Evolutionary conservation across 2,797 vertebrate species (phyloP).

Genomic region (Parotocinclus haroldoi): DNA sequence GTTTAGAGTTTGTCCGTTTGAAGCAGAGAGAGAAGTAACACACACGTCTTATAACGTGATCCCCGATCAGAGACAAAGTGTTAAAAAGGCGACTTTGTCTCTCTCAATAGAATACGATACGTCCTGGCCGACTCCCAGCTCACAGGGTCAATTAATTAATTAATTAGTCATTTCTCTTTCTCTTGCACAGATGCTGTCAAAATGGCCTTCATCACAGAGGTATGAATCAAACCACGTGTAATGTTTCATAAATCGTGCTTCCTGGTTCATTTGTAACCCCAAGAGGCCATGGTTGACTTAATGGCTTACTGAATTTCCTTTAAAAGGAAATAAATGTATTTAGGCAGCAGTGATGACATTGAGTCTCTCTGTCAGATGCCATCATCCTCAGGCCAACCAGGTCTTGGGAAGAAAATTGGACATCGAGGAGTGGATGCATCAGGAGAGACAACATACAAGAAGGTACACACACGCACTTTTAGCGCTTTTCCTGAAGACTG

Average conservation of each 20-base stretch:
- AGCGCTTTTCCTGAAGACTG: too few relatives aligned
- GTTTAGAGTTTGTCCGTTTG: constrained; percentile 3
- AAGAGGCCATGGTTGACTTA: too few relatives aligned
- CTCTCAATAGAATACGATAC: constrained; percentile 1
- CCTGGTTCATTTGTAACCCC: too few relatives aligned
- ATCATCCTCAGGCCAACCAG: constrained; percentile 75
- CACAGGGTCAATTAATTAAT: background rate
- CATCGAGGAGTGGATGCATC: constrained; percentile 95
- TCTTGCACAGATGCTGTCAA: constrained; percentile 63
- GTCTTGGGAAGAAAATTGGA: constrained; percentile 89
- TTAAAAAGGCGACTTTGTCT: background rate
- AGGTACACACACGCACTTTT: constrained; percentile 67
- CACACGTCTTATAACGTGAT: constrained; percentile 1
- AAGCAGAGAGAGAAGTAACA: constrained; percentile 6
- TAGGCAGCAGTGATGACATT: too few relatives aligned
- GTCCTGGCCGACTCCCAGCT: too few relatives aligned
- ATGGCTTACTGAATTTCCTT: too few relatives aligned
- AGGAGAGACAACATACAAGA: constrained; percentile 97
- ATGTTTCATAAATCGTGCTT: constrained; percentile 10
- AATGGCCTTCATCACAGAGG: constrained; percentile 77
- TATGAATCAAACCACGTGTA: constrained; percentile 49
- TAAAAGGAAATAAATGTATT: too few relatives aligned
- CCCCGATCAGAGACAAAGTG: constrained; percentile 2
- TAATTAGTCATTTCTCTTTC: constrained; percentile 28
- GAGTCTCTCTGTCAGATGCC: constrained; percentile 68